A percentile compares a stretch with the other conserved stretches of the same genome.
Conservation (phyloP, 30 jellyfish, hydroid and myxozoan genomes). For the Aurelia aurita complex sp. Pacific region DNA sequence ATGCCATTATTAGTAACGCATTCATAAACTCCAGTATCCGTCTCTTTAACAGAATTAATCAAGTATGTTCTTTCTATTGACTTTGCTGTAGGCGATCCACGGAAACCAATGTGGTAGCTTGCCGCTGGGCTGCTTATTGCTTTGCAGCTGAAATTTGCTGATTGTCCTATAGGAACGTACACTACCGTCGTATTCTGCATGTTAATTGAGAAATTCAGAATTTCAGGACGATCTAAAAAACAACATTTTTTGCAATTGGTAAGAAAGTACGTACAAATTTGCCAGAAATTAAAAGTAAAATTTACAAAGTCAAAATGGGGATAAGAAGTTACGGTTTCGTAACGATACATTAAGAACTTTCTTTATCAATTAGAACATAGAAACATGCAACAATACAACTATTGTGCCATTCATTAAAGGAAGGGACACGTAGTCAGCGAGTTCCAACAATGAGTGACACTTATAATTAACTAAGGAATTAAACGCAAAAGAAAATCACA, state of each 20-base stretch:
- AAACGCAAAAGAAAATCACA: too few species aligned
- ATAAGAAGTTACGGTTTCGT: too few species aligned
- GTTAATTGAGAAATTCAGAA: constrained; percentile 46
- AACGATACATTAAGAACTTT: too few species aligned
- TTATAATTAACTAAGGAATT: too few species aligned
- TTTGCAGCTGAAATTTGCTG: constrained; percentile 56
- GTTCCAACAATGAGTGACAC: too few species aligned
- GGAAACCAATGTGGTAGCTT: constrained; percentile 48
- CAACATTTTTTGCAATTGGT: not conserved
- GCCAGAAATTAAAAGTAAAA: too few species aligned
- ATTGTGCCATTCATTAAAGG: too few species aligned
- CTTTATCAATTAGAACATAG: too few species aligned
- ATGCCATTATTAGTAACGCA: constrained; percentile 84
- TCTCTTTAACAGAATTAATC: constrained; percentile 39
- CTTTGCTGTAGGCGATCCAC: constrained; percentile 46
- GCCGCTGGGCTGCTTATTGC: constrained; percentile 67
- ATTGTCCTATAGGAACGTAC: constrained; percentile 31
- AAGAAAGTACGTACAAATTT: too few species aligned
- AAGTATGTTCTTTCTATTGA: constrained; percentile 21
- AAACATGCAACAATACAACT: too few species aligned
- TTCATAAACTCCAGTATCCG: constrained; percentile 81
- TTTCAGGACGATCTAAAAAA: constrained; percentile 49
- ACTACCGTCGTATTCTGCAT: constrained; percentile 30
- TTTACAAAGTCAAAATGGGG: too few species aligned
- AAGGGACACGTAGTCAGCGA: too few species aligned